phyloP scores from a whole-genome alignment of 1,140 invertebrate species.

The Drosophila fuyamai region DNA sequence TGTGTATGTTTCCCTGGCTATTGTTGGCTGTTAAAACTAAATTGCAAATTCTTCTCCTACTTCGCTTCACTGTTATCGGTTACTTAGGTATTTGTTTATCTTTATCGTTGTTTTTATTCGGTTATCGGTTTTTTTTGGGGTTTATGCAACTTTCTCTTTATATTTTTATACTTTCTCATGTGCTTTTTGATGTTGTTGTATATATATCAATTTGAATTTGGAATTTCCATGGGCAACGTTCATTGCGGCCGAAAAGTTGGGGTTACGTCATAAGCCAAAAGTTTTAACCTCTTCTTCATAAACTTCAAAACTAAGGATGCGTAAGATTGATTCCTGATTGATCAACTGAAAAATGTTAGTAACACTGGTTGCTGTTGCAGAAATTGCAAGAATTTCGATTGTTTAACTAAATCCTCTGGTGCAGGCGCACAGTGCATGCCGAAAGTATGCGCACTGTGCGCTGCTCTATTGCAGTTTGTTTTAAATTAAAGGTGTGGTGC shows the following conservation, averaged over 20 bases:
- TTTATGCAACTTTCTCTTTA: slow-evolving; percentile 71
- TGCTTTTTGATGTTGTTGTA: slow-evolving; percentile 73
- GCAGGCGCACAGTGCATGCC: slow-evolving; percentile 62
- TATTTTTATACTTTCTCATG: slow-evolving; percentile 69
- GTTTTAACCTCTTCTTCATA: slow-evolving; percentile 64
- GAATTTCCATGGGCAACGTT: slow-evolving; percentile 35
- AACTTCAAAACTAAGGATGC: slow-evolving; percentile 66
- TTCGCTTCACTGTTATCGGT: slow-evolving; percentile 45
- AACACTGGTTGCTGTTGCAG: slow-evolving; percentile 28
- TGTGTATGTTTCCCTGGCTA: slow-evolving; percentile 85
- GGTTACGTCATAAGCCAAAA: slow-evolving; percentile 76
- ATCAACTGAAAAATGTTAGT: slow-evolving; percentile 45
- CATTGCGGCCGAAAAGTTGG: slow-evolving; percentile 49
- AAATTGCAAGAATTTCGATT: slow-evolving; percentile 43
- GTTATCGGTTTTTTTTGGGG: slow-evolving; percentile 30
- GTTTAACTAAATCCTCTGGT: slow-evolving; percentile 60
- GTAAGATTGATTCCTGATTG: slow-evolving; percentile 53
- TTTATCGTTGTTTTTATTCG: slow-evolving; percentile 51
- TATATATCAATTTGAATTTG: slow-evolving; percentile 78
- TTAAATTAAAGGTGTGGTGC: slow-evolving; percentile 58
- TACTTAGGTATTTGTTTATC: slow-evolving; percentile 57
- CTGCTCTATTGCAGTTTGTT: slow-evolving; percentile 75
- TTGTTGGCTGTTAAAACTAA: slow-evolving; percentile 84
- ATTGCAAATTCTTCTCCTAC: slow-evolving; percentile 47
- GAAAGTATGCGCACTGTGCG: slow-evolving; percentile 55